Evolutionary conservation across 2,797 vertebrate species (phyloP), one percentile per base, ranked within the genome.

Genomic region (Intellagama lesueurii): DNA sequence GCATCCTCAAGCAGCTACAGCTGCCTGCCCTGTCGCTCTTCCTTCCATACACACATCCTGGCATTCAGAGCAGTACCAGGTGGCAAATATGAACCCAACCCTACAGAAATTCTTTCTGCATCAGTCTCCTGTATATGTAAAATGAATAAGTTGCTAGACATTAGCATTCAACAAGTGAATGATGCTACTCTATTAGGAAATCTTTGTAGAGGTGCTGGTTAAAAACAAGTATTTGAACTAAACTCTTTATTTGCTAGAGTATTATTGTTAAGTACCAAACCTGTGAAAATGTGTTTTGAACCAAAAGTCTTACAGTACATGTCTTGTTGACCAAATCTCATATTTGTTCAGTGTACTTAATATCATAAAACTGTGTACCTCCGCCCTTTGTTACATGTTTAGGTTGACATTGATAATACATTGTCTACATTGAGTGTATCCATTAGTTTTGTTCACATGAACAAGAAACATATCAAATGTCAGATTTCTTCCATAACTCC

Each of bases 381-480:
- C 44, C 90, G 76, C 64, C 77, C 87, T 32, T 72, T 30, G 52
- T 81, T 80, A 52, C 16, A 60, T 72, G 68, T 81, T 81, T 56
- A 87, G 7, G 47, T 64, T 75, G 30, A n/a, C 12, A 9, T 6
- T 76, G 70, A 82, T 11, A 44, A 30, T 56, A 52, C 17, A 64
- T 26, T 70, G 35, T 81, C 17, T n/a, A 32, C 7, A 82, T 76
- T 90, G 7, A 7, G 12, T n/a, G 7, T 81, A 26, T 64, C 44
- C 78, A 88, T 4, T 7, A 76, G 1, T 7, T 75, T 91, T 76
- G 60, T 86, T 90, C 77, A 64, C 60, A 64, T 17, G 4, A 14
- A 17, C 60, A 64, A 22, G 60, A 22, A 64, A 64, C 60, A 32
- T 83, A 26, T 92, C 75, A 60, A 82, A 52, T 92, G 90, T 87